Evolutionary conservation across 2,888 invertebrate species (phyloP).

Genomic region (Temnothorax rugatulus): DNA sequence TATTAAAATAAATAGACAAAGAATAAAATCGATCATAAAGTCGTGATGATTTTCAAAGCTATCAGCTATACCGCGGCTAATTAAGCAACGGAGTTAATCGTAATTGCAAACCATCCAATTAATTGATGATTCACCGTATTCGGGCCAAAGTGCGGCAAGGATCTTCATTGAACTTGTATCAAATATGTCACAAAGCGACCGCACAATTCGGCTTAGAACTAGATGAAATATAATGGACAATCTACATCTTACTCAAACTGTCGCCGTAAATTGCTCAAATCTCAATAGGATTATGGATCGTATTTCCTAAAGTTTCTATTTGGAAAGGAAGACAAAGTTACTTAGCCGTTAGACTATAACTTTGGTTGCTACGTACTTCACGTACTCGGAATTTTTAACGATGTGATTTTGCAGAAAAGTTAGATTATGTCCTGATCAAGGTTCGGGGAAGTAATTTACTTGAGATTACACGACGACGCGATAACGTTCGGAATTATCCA

Average conservation of each 20-base stretch:
- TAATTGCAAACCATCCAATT: constrained; percentile 22
- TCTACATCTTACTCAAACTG: constrained; percentile 29
- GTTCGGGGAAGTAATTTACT: constrained; percentile 21
- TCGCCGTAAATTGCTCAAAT: constrained; percentile 30
- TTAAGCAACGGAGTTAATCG: constrained; percentile 25
- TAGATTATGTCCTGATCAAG: constrained; percentile 22
- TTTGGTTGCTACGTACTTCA: background rate
- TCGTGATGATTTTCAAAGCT: constrained; percentile 25
- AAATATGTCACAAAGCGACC: constrained; percentile 35
- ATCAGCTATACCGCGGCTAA: background rate
- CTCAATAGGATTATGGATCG: constrained; percentile 16
- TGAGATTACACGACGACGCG: constrained; percentile 5
- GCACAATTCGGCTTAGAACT: constrained; percentile 6
- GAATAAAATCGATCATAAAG: background rate
- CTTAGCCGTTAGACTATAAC: background rate
- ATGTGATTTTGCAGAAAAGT: constrained; percentile 28
- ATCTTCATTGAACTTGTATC: constrained; percentile 30
- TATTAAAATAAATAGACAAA: background rate
- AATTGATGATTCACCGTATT: constrained; percentile 22
- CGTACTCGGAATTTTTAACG: constrained; percentile 33
- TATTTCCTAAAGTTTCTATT: constrained; percentile 35
- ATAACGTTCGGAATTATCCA: constrained; percentile 7
- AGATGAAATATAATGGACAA: constrained; percentile 25
- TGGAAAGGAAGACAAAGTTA: constrained; percentile 9
- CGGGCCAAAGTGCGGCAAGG: constrained; percentile 1